These are phyloP conservation scores for Turdus rufiventris DNA, from an alignment of 2,113 vertebrate genomes.

Conservation along the genomic window DNA sequence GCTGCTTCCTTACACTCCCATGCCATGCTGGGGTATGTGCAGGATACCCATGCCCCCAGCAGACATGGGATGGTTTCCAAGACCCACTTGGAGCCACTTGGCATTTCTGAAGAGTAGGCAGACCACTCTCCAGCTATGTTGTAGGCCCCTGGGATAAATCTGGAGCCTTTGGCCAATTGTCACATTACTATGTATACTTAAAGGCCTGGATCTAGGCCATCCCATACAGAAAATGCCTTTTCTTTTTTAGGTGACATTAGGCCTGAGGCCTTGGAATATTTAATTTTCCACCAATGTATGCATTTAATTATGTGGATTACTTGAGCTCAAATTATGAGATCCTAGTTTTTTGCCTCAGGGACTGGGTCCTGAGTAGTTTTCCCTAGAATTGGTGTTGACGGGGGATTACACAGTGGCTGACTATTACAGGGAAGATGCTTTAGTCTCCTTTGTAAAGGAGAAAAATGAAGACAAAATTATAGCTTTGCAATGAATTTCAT, in stretches of 20 bases:
- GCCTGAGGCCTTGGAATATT: neutral
- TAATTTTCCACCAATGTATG: neutral
- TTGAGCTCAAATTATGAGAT: slow-evolving; percentile 34
- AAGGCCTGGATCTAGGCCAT: neutral
- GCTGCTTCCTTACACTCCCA: neutral
- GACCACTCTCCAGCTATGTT: neutral
- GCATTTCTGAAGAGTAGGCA: neutral
- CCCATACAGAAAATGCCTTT: neutral
- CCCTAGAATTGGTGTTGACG: slow-evolving; percentile 25
- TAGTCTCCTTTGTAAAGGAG: slow-evolving; percentile 40
- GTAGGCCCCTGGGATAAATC: neutral
- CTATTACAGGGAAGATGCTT: slow-evolving; percentile 60
- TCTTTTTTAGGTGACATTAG: neutral
- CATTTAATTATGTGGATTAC: neutral
- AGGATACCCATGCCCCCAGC: neutral
- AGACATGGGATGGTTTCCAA: neutral
- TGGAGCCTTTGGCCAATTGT: neutral
- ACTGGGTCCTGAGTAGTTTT: slow-evolving; percentile 62
- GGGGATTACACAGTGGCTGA: slow-evolving; percentile 60
- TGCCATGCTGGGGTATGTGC: neutral
- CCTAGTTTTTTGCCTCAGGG: slow-evolving; percentile 57
- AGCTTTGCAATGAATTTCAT: slow-evolving; percentile 50
- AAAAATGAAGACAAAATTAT: slow-evolving; percentile 18
- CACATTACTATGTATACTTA: neutral
- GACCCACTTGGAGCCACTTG: neutral